A percentile compares a stretch with the other conserved stretches of the same genome.
phyloP scores from a whole-genome alignment of 2,113 vertebrate species.

The Geococcyx californianus region DNA sequence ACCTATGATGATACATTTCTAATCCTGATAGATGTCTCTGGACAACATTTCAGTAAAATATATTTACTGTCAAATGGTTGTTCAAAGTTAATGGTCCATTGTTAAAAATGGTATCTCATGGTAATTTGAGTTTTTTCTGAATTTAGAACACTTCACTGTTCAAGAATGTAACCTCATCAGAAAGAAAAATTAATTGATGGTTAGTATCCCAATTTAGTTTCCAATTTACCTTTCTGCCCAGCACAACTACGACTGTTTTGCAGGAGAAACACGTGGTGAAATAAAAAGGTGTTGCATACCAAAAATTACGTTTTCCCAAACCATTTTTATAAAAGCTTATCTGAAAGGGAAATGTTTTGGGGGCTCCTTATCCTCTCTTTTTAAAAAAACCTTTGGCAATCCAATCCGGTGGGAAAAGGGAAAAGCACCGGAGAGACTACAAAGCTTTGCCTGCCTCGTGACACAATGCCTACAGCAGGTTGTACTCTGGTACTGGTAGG shows the following conservation, averaged over 20 bases:
- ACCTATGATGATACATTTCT: background rate
- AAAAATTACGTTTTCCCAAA: background rate
- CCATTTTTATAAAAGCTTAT: background rate
- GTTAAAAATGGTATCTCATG: background rate
- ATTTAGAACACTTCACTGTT: background rate
- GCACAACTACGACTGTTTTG: background rate
- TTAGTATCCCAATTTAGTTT: background rate
- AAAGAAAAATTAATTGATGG: background rate
- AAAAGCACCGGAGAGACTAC: background rate
- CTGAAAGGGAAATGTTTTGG: background rate
- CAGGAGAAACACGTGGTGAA: background rate
- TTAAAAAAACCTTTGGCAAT: background rate
- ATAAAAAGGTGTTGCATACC: background rate
- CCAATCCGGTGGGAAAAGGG: background rate
- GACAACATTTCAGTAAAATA: constrained; percentile 17
- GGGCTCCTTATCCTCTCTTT: background rate
- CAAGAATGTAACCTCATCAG: background rate
- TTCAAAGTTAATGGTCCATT: constrained; percentile 7
- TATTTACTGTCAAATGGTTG: constrained; percentile 10
- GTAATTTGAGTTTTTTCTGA: background rate
- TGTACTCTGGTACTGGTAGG: background rate
- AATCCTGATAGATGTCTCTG: background rate
- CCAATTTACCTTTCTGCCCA: background rate
- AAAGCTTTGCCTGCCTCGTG: background rate
- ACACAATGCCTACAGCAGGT: accelerated